Percentiles rank a stretch among this genome's conserved stretches.
phyloP scores from a whole-genome alignment of 2,113 vertebrate genomes.

The Eclectus roratus region DNA sequence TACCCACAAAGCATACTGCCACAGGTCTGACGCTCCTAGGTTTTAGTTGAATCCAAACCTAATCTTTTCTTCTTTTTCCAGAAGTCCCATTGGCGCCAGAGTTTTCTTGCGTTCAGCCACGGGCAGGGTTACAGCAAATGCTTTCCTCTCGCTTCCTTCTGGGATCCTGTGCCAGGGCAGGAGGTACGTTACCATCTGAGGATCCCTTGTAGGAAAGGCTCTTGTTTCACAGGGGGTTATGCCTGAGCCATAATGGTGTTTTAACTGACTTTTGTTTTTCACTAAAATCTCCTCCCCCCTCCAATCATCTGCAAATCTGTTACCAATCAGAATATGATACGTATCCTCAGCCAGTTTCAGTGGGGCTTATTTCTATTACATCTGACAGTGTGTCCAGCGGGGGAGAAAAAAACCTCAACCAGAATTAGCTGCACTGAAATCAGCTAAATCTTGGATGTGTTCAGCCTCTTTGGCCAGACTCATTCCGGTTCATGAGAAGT shows the following conservation, averaged over 20 bases:
- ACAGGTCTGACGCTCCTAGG: neutral
- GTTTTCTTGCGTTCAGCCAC: neutral
- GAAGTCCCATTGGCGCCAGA: neutral
- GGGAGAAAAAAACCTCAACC: neutral
- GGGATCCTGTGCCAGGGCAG: neutral
- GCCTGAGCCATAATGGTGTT: neutral
- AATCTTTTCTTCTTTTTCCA: constrained; percentile 31
- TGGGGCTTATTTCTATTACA: constrained; percentile 53
- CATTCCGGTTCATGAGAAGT: constrained; percentile 59
- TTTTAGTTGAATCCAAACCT: neutral
- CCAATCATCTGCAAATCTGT: constrained; percentile 48
- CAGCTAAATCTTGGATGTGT: constrained; percentile 48
- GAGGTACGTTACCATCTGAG: constrained; percentile 1
- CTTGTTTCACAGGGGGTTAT: neutral
- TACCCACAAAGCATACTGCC: neutral
- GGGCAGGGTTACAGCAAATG: neutral
- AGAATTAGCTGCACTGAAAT: constrained; percentile 57
- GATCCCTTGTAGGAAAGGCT: neutral
- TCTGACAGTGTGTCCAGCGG: constrained; percentile 44
- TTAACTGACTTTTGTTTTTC: constrained; percentile 6
- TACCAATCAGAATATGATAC: constrained; percentile 62
- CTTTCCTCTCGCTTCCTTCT: neutral
- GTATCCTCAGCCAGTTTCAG: constrained; percentile 32
- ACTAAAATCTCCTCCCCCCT: neutral
- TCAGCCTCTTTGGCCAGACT: constrained; percentile 57